Evolutionary conservation across 1,140 invertebrate genomes (phyloP), one percentile per base, ranked within the genome.

Genomic region (Lepidurus arcticus): DNA sequence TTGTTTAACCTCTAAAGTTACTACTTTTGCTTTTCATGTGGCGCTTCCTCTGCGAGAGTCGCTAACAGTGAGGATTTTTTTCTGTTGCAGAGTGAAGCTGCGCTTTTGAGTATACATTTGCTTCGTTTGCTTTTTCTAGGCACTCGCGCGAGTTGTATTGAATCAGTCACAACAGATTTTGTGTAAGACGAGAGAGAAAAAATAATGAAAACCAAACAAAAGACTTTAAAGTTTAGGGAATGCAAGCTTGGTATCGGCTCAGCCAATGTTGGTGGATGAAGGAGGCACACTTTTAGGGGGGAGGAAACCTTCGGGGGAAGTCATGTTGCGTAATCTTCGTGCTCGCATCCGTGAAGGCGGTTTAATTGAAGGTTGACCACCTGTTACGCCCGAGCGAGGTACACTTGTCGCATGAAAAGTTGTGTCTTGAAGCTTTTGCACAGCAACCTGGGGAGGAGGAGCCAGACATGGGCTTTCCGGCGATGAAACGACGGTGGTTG

Each of bases 111-210:
- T 13, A 65, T 65, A 21, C 53, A 65, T 65, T 34, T 65, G 13
- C 13, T 65, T 65, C 53, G 13, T 65, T 65, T 65, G 53, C 53
- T 65, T 65, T 65, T 65, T 65, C 53, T 65, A 65, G 53, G 53
- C 45, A 65, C 53, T 65, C 53, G 53, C 53, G 53, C 53, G 13
- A 65, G 13, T 65, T 65, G 53, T 65, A 65, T 65, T 65, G 53
- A 9, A 65, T 21, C 53, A 65, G 53, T 65, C 53, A 65, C 53
- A 65, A 9, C 16, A 65, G 53, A 65, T 65, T 34, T 65, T 65
- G 53, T 65, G 53, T 65, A 65, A 65, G 53, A 16, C 53, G 8
- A 16, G 2, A 34, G 34, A 4, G 21, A 65, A 47, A 65, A 65
- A 65, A n/a, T 1, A 65, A 13, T 65, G 53, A 65, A 65, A 65